Base-by-base conservation (phyloP, 2,797 vertebrate species). In the Tokudaia muenninki region DNA sequence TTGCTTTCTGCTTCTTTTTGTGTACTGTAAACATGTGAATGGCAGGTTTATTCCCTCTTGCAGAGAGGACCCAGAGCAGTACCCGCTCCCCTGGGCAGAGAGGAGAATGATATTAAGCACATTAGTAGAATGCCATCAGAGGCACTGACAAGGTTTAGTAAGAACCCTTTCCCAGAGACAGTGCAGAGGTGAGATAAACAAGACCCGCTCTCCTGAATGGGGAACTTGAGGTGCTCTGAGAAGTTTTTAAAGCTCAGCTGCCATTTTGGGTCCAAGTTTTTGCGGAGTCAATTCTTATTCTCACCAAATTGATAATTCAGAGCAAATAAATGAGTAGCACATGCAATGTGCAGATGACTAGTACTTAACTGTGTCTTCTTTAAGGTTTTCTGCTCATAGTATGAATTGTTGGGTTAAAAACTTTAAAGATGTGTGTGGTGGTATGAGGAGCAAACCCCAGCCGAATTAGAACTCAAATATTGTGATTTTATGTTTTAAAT, bases 211-310 rank as follows among this genome's bases (percentile, higher is more conserved):
- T 95, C 89, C 34, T 12, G 4, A 57, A 37, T 41, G 83, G 79
- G 61, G 86, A 88, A 67, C 47, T 0, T 84, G 87, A 41, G 41
- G 65, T 75, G 72, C 74, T 95, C 31, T 94, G 77, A 59, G 50
- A 92, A 94, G 81, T 92, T 95, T 95, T 61, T 78, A 93, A 88
- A 83, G 78, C 94, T 90, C 91, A 87, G 97, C 97, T 98, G 98
- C 98, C 98, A 98, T 98, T 97, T 98, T 97, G 97, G 92, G 96
- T 97, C 72, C 90, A 86, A 92, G 95, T 94, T 96, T 84, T 94
- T 89, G 44, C 67, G 92, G 87, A 94, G 89, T 80, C 83, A 50
- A 22, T 83, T 89, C 63, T 90, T 50, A 47, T 61, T 89, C 92
- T 91, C 29, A 79, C 37, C 89, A 72, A 90, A 91, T 47, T 5